phyloP scores from a whole-genome alignment of 2,797 vertebrate genomes.

The Ceryle rudis region DNA sequence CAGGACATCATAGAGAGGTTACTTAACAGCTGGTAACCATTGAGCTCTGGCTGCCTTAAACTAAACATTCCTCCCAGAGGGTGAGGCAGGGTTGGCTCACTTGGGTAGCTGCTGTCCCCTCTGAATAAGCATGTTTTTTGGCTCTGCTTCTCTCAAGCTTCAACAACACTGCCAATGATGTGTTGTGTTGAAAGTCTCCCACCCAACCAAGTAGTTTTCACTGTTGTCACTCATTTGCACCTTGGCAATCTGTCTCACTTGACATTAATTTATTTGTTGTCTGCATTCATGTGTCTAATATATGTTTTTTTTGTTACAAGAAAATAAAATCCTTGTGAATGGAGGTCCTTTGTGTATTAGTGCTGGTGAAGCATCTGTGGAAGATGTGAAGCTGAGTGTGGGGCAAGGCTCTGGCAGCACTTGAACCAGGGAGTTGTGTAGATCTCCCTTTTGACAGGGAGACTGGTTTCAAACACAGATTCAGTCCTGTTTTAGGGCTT shows the following conservation, averaged over 20 bases:
- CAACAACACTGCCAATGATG: background rate
- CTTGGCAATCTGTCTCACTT: conserved; percentile 31
- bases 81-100: background rate
- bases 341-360: background rate
- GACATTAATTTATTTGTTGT: conserved; percentile 74
- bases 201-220: background rate
- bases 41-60: background rate
- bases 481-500: background rate
- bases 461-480: background rate
- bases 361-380: background rate
- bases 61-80: background rate
- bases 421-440: background rate
- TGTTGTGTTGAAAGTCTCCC: background rate
- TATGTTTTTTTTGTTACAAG: conserved; percentile 46
- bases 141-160: conserved; percentile 11
- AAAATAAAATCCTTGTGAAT: conserved; percentile 68
- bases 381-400: background rate
- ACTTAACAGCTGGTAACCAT: background rate
- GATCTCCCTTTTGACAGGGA: background rate
- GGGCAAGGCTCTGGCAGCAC: background rate
- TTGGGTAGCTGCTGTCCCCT: background rate
- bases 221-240: conserved; percentile 9
- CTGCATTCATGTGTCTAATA: conserved; percentile 22
- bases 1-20: background rate
- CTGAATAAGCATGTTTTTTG: background rate